phyloP scores from a whole-genome alignment of 37 sponge, comb jelly and placozoan species.

The Diacarnus erythraeanus region DNA sequence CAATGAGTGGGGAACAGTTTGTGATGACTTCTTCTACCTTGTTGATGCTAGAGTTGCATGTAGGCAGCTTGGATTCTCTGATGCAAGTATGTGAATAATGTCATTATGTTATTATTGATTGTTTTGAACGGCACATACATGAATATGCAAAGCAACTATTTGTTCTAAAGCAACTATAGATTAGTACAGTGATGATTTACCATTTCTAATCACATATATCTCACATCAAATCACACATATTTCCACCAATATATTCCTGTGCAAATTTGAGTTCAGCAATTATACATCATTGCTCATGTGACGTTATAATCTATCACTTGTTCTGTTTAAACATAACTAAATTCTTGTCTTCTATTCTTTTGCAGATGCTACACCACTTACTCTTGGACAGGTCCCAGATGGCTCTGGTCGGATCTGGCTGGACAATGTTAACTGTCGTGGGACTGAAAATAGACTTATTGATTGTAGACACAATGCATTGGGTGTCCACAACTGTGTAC shows the following conservation, averaged over 20 bases:
- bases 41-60: conserved; percentile 44
- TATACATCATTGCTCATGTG: no score
- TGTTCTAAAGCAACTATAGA: no score
- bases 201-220: no score
- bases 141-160: no score
- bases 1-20: conserved; percentile 26
- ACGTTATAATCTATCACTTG: no score
- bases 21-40: conserved; percentile 17
- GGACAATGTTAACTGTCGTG: conserved; percentile 35
- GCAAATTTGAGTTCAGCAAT: no score
- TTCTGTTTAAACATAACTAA: no score
- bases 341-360: no score
- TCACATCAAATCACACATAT: no score
- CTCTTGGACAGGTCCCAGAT: not conserved
- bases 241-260: no score
- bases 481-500: conserved; percentile 41
- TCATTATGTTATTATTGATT: not conserved
- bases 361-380: not conserved
- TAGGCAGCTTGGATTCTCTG: conserved; percentile 41
- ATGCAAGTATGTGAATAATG: not conserved
- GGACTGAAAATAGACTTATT: conserved; percentile 10
- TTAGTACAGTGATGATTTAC: no score
- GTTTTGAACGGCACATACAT: no score
- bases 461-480: conserved; percentile 12
- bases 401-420: conserved; percentile 29